Conservation (phyloP, 1,140 invertebrate genomes). For the Bombus pascuorum region DNA sequence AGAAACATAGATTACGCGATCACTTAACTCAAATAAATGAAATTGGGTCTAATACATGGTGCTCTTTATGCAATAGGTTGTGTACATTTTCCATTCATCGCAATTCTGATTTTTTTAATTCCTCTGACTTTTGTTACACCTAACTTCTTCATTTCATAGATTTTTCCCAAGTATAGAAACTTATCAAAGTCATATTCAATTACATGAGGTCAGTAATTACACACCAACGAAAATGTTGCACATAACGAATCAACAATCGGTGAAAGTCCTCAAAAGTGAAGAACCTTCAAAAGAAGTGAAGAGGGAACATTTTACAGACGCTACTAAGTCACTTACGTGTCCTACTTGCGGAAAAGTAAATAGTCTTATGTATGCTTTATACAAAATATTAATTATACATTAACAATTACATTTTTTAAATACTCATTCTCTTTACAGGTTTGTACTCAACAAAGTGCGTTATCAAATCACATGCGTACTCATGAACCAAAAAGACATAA, state of each 20-base stretch:
- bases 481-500: slow-evolving; percentile 76
- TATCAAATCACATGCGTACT: slow-evolving; percentile 79
- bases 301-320: slow-evolving; percentile 66
- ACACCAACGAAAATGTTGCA: neutral
- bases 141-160: slow-evolving; percentile 54
- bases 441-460: slow-evolving; percentile 76
- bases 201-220: slow-evolving; percentile 60
- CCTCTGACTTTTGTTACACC: neutral
- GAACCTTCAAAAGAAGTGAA: slow-evolving; percentile 57
- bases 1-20: slow-evolving; percentile 73
- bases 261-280: slow-evolving; percentile 17
- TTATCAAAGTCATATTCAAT: slow-evolving; percentile 70
- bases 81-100: neutral
- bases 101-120: neutral
- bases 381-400: neutral
- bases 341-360: slow-evolving; percentile 76
- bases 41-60: slow-evolving; percentile 71
- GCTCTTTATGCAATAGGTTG: slow-evolving; percentile 74
- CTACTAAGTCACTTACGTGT: slow-evolving; percentile 69
- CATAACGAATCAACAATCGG: slow-evolving; percentile 30
- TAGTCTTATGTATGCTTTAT: neutral
- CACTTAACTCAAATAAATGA: slow-evolving; percentile 66
- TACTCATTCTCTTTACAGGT: slow-evolving; percentile 54
- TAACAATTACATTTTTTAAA: neutral
- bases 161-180: slow-evolving; percentile 71